Evolutionary conservation across 2,797 vertebrate species (phyloP).

Genomic region (Acanthis flammea): DNA sequence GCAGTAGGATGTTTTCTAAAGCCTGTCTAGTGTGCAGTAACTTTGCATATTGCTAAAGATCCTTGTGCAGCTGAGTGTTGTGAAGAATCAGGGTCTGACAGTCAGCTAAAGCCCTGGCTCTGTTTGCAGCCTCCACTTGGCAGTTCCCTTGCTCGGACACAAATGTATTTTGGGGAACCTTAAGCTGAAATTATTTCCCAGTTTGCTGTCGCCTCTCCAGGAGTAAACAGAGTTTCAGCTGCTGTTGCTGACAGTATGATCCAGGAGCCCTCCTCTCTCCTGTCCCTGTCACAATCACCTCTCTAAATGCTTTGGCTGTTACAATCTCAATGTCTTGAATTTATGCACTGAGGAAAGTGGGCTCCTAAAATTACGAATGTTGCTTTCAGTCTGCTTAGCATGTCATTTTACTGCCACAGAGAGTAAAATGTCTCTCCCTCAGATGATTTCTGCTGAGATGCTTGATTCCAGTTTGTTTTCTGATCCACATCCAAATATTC

Average conservation of each 20-base stretch:
- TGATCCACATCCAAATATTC: neutral
- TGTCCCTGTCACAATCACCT: conserved; percentile 46
- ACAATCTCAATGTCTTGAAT: conserved; percentile 44
- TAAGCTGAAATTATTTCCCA: neutral
- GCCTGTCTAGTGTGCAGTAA: neutral
- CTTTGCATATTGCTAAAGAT: neutral
- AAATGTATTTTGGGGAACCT: neutral
- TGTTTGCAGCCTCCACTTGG: neutral
- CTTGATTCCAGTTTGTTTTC: neutral
- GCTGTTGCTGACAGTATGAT: neutral
- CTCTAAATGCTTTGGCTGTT: conserved; percentile 33
- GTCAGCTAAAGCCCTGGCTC: neutral
- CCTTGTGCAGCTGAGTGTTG: neutral
- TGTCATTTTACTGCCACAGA: neutral
- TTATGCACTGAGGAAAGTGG: conserved; percentile 25
- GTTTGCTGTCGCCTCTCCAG: neutral
- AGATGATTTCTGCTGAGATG: conserved; percentile 1
- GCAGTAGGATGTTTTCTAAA: neutral
- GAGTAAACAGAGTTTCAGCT: neutral
- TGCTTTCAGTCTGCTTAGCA: conserved; percentile 25
- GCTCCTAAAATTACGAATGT: neutral
- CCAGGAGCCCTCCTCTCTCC: neutral
- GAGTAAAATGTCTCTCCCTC: neutral
- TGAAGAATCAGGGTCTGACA: neutral
- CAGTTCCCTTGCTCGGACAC: neutral